Evolutionary conservation across 37 sponge, comb jelly and placozoan species (phyloP), one percentile per base, ranked within the genome.

Genomic region (Tethya wilhelma): DNA sequence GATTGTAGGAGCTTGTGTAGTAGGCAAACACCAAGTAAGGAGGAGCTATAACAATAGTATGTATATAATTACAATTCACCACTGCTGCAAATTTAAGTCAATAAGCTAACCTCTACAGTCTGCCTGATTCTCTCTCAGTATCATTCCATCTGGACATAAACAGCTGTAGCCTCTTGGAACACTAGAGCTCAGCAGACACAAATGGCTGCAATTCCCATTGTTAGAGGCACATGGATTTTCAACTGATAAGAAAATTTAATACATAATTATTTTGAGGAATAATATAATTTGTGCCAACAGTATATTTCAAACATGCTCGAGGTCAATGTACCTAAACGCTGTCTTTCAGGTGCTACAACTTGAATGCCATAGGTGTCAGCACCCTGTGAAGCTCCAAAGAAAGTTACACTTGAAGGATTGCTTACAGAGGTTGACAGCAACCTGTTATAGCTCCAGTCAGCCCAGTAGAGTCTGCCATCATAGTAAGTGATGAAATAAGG

Each of bases 131-230:
- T 67, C 76, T 36, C 39, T 12, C 31, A 57, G 56, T 31, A 38
- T 56, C 25, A 58, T 7, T 7, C 92, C 92, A 37, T 77, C 42
- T 5, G 69, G 64, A 33, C 92, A 91, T 0, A 38, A 79, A 82
- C 92, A 91, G 1, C 77, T 56, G 71, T 77, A 78, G 34, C 72
- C 75, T 23, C 1, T 33, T 2, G 41, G n/a, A 11, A 44, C 29
- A 44, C 80, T 59, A 6, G 68, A 34, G 23, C 78, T 49, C 12
- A 69, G 37, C 37, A 93, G 49, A 64, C 93, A 93, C 19, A 93
- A 29, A 56, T 89, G 93, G 53, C 86, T 84, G 67, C 93, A 93
- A 8, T 44, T 59, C 28, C 78, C 78, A 77, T 77, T 77, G 66
- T 77, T 77, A 23, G n/a, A 45, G 5, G 20, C 44, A 23, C 78